Evolutionary conservation across 1,140 invertebrate genomes (phyloP).

Genomic region (Aphelenchoides besseyi): DNA sequence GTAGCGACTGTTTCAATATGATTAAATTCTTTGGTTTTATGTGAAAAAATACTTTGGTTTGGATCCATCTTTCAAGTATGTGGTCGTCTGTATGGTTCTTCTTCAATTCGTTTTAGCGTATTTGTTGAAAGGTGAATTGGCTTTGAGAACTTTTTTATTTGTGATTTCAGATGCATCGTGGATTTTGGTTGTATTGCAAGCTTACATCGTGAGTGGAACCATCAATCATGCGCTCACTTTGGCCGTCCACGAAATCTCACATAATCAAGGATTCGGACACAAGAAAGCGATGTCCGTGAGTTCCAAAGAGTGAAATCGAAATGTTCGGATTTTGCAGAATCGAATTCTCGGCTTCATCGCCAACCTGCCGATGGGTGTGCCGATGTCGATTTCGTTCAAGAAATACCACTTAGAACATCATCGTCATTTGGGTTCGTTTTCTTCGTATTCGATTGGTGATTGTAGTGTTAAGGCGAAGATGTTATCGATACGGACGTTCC

Average conservation of each 20-base stretch:
- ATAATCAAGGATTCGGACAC: constrained; percentile 94
- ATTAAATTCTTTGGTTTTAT: constrained; percentile 4
- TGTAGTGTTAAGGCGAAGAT: constrained; percentile 72
- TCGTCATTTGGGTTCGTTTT: constrained; percentile 65
- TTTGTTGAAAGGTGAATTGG: constrained; percentile 54
- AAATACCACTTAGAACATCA: constrained; percentile 96
- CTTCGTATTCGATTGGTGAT: not conserved
- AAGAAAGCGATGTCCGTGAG: constrained; percentile 68
- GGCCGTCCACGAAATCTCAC: constrained; percentile 93
- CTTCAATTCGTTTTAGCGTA: constrained; percentile 58
- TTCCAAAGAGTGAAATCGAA: constrained; percentile 12
- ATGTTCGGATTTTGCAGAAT: constrained; percentile 42
- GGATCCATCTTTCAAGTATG: constrained; percentile 56
- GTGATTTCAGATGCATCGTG: constrained; percentile 57
- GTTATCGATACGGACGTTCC: constrained; percentile 91
- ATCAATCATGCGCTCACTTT: constrained; percentile 94
- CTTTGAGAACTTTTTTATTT: constrained; percentile 33
- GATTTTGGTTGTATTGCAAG: constrained; percentile 54
- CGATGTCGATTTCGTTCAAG: constrained; percentile 91
- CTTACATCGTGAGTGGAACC: constrained; percentile 60
- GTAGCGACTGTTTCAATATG: not conserved
- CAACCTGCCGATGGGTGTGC: constrained; percentile 92
- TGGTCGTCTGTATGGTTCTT: constrained; percentile 60
- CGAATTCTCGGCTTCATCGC: constrained; percentile 86
- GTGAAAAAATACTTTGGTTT: constrained; percentile 59